Percentiles rank a stretch among this genome's conserved stretches.
These are phyloP conservation scores for Phyllotreta striolata DNA, from an alignment of 2,888 invertebrate species.

Conservation along the genomic window DNA sequence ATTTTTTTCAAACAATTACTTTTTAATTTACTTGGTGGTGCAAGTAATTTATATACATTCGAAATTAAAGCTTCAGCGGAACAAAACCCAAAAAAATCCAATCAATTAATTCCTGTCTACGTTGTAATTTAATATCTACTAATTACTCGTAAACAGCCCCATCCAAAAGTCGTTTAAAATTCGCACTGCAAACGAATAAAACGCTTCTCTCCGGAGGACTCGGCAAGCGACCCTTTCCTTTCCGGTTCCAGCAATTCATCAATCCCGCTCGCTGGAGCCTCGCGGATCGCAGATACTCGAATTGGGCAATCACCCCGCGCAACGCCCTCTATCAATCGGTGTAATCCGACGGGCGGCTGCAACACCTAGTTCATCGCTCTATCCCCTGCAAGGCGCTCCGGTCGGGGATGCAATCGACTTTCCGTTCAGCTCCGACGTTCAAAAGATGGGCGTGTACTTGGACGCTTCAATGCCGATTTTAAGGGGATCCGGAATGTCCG, in stretches of 20 bases:
- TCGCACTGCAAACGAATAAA: too few species aligned
- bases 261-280: too few species aligned
- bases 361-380: constrained; percentile 9
- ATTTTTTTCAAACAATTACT: too few species aligned
- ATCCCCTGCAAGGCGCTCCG: constrained; percentile 44
- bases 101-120: too few species aligned
- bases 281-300: too few species aligned
- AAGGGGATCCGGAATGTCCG: background rate
- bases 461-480: background rate
- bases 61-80: background rate
- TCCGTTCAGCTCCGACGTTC: constrained; percentile 55
- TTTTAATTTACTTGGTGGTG: too few species aligned
- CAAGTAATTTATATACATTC: background rate
- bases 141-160: too few species aligned
- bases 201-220: too few species aligned
- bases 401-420: constrained; percentile 52
- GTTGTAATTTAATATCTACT: too few species aligned
- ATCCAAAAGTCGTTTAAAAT: too few species aligned
- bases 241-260: background rate
- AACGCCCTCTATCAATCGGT: constrained; percentile 14
- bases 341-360: background rate
- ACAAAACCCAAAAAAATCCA: background rate
- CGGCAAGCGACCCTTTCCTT: too few species aligned
- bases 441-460: constrained; percentile 53
- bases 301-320: constrained; percentile 1